phyloP scores from a whole-genome alignment of 2,113 vertebrate genomes.

The Halichoerus grypus region DNA sequence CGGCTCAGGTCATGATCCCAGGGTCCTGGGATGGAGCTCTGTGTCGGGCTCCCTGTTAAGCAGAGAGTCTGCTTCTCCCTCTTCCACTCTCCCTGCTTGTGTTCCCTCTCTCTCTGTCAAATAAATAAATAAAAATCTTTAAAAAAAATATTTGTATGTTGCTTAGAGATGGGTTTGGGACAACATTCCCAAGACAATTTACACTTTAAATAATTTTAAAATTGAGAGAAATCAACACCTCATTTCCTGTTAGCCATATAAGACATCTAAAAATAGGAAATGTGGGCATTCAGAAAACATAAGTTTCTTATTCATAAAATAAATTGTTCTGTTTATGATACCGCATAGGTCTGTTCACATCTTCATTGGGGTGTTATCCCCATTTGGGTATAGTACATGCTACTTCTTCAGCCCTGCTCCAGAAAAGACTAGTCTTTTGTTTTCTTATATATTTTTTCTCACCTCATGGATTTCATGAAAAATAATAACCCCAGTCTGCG shows the following conservation, averaged over 20 bases:
- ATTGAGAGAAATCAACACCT: background rate
- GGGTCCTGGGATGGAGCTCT: no score
- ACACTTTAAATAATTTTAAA: constrained; percentile 6
- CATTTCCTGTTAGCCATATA: background rate
- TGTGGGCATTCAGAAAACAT: background rate
- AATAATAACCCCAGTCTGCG: background rate
- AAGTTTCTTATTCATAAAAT: background rate
- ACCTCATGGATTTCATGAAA: background rate
- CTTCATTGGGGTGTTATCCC: background rate
- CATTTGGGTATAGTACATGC: background rate
- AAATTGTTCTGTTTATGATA: background rate
- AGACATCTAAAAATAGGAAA: background rate
- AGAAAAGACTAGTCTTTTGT: background rate
- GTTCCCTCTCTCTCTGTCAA: no score
- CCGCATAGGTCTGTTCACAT: background rate
- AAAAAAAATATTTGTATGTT: background rate
- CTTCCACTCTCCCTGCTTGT: no score
- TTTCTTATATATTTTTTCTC: background rate
- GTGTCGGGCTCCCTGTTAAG: no score
- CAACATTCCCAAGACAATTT: background rate
- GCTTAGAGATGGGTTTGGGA: background rate
- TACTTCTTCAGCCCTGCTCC: background rate
- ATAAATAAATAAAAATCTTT: no score
- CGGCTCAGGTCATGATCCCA: no score
- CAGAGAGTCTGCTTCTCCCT: no score